Conservation (phyloP, 2,797 vertebrate genomes). For the Chelidonichthys spinosus region DNA sequence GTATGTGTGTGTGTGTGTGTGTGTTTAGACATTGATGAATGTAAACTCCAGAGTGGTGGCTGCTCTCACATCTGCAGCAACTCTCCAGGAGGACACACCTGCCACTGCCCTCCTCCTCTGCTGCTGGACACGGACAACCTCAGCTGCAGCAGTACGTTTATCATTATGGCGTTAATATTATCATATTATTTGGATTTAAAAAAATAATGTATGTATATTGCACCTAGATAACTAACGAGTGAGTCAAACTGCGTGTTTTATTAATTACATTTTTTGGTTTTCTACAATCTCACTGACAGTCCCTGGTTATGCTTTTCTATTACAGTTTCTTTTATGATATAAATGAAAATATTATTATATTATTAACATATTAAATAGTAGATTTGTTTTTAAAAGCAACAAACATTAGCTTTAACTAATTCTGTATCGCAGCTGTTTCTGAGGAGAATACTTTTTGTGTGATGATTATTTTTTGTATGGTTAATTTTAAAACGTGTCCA, state of each 20-base stretch:
- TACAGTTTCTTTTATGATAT: background rate
- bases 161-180: background rate
- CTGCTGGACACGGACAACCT: slow-evolving; percentile 76
- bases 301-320: background rate
- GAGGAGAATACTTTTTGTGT: background rate
- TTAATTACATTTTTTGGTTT: background rate
- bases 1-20: slow-evolving; percentile 40
- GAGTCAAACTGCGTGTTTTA: background rate
- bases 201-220: background rate
- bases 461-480: background rate
- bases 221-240: background rate
- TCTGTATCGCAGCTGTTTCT: background rate
- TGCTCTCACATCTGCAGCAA: slow-evolving; percentile 85
- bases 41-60: slow-evolving; percentile 83
- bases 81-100: slow-evolving; percentile 78
- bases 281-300: background rate
- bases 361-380: background rate
- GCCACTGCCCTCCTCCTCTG: slow-evolving; percentile 80
- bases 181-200: background rate
- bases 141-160: slow-evolving; percentile 82
- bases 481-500: background rate
- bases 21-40: slow-evolving; percentile 83
- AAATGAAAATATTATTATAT: no score
- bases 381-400: background rate
- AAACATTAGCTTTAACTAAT: background rate